Conservation (phyloP, 2,113 vertebrate genomes). For the Dolichallabes microphthalmus region DNA sequence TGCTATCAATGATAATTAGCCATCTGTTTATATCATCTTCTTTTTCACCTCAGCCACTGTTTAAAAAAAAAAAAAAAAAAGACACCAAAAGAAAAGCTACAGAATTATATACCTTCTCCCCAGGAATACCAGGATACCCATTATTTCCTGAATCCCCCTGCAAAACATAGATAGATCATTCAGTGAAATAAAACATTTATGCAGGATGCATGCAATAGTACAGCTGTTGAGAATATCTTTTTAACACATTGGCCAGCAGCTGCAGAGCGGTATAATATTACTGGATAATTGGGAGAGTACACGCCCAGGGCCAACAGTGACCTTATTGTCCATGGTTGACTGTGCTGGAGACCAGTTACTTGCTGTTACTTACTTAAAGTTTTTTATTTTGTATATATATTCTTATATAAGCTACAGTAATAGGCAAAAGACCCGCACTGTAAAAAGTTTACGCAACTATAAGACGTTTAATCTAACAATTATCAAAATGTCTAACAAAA, state of each 20-base stretch:
- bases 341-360: slow-evolving; percentile 22
- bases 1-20: not conserved
- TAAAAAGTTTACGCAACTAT: not conserved
- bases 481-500: no score
- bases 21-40: not conserved
- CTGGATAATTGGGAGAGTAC: slow-evolving; percentile 64
- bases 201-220: slow-evolving; percentile 55
- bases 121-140: slow-evolving; percentile 68
- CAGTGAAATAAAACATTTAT: slow-evolving; percentile 67
- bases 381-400: not conserved
- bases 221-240: slow-evolving; percentile 66
- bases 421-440: not conserved
- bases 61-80: no score
- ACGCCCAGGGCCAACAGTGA: slow-evolving; percentile 50
- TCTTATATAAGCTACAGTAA: not conserved
- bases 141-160: slow-evolving; percentile 71
- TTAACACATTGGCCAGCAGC: slow-evolving; percentile 65
- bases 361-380: not conserved
- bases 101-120: slow-evolving; percentile 70
- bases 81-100: not conserved
- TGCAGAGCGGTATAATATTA: slow-evolving; percentile 65
- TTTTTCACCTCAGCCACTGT: not conserved
- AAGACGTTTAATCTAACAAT: not conserved
- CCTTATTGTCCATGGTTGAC: slow-evolving; percentile 41
- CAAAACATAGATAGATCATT: slow-evolving; percentile 52